Evolutionary conservation across 2,888 invertebrate genomes (phyloP).

Genomic region (Sarcophaga variegata): DNA sequence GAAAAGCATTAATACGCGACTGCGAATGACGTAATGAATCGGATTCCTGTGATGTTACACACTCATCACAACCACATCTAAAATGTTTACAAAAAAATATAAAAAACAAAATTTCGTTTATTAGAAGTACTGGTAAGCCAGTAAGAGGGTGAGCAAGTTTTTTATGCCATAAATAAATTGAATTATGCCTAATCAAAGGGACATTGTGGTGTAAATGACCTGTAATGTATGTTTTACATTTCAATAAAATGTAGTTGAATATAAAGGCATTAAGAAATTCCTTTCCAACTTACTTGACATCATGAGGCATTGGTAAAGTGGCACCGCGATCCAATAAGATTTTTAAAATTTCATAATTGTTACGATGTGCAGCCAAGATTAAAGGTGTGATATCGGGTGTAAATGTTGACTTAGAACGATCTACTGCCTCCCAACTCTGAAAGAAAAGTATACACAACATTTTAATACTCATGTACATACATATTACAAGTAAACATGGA

Average conservation of each 20-base stretch:
- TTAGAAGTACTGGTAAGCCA: not conserved
- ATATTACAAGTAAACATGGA: not conserved
- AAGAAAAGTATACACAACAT: conserved; percentile 4
- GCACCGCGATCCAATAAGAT: conserved; percentile 96
- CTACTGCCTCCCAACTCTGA: conserved; percentile 93
- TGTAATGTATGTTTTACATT: not conserved
- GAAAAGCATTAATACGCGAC: conserved; percentile 96
- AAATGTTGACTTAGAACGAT: conserved; percentile 91
- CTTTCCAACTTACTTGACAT: conserved; percentile 87
- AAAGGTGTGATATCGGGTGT: conserved; percentile 97
- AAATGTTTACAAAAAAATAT: not conserved
- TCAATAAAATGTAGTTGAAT: not conserved
- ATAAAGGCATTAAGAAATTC: too few species aligned
- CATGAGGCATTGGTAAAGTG: conserved; percentile 94
- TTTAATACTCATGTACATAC: too few species aligned
- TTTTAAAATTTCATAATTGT: conserved; percentile 98
- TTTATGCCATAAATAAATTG: not conserved
- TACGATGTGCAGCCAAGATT: conserved; percentile 96
- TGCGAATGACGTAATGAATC: conserved; percentile 96
- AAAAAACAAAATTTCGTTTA: not conserved
- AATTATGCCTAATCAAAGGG: not conserved
- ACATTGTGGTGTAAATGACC: not conserved
- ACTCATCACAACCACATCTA: conserved; percentile 97
- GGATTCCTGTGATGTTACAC: conserved; percentile 90
- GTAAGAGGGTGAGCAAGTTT: not conserved